Base-by-base conservation (phyloP, 2,113 vertebrate genomes). In the Gymnorhina tibicen region DNA sequence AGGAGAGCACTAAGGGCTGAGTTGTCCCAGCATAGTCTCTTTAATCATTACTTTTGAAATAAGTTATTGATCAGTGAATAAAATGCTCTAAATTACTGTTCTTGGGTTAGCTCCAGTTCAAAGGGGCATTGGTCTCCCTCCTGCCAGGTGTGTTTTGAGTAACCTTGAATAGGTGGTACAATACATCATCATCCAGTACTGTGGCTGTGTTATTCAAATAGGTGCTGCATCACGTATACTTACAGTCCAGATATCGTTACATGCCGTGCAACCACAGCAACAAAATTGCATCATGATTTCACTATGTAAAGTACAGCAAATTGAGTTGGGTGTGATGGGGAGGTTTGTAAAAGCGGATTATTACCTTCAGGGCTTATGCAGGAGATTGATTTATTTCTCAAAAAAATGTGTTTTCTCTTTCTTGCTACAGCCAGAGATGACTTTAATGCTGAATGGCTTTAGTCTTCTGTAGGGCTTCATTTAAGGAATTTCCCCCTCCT, bases 401-500 rank as follows among this genome's bases (percentile, higher is more conserved):
- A 16, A 17, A 52, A 69, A 91, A 60, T 13, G 11, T 18, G 1
- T 56, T 19, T 16, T 78, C 23, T 50, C 5, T 8, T 88, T 6
- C 19, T 67, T 44, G 47, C 44, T 86, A 17, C 33, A 74, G 10
- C 9, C 58, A 62, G 73, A 68, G 66, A 81, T 64, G 3, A 24
- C 37, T 87, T 64, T 19, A 60, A 14, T 46, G 32, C 76, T 91
- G 73, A 93, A 91, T 93, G 41, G 69, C 44, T 84, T 89, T 66
- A 78, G 73, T 84, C 32, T 89, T 86, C 52, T 63, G 72, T 64
- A 75, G 37, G 41, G 17, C 85, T 94, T 95, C 30, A 39, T 87
- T 92, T 95, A 70, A 82, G 91, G 88, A 93, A 35, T 94, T 88
- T 85, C 86, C 69, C 24, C 16, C 10, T 66, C 53, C 44, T 89